These are phyloP conservation scores for Habropoda laboriosa DNA, from an alignment of 1,140 invertebrate genomes.

Conservation along the genomic window DNA sequence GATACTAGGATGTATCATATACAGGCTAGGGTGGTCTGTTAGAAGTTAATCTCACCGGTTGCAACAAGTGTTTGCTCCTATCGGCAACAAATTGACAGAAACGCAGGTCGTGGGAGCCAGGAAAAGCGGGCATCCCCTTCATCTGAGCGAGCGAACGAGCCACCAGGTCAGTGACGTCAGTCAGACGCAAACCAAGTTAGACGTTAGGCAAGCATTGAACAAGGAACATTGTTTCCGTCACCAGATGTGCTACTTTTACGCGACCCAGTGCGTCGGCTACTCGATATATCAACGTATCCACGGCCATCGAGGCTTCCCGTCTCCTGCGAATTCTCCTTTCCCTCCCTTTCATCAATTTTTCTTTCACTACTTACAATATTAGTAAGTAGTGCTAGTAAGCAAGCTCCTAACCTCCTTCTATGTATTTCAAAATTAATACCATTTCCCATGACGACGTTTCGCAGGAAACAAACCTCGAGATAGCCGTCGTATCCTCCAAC, in stretches of 20 bases:
- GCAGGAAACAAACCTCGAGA: conserved; percentile 17
- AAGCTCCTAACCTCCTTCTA: too few species aligned
- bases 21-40: conserved; percentile 78
- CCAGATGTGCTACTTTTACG: conserved; percentile 80
- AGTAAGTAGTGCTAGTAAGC: too few species aligned
- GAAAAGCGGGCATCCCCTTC: conserved; percentile 95
- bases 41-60: conserved; percentile 91
- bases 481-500: conserved; percentile 3
- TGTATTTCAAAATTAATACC: too few species aligned
- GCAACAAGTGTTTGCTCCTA: conserved; percentile 95
- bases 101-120: conserved; percentile 95
- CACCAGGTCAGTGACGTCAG: conserved; percentile 78
- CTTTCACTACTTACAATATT: neutral
- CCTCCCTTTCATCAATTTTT: neutral
- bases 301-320: conserved; percentile 59
- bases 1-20: conserved; percentile 48
- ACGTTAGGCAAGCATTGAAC: conserved; percentile 82
- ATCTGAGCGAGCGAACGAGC: conserved; percentile 87
- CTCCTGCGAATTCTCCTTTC: conserved; percentile 15
- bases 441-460: neutral
- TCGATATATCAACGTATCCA: conserved; percentile 60
- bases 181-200: conserved; percentile 79
- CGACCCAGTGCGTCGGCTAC: conserved; percentile 62
- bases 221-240: conserved; percentile 82
- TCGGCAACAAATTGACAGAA: conserved; percentile 97